Base-by-base conservation (phyloP, 1,140 invertebrate species). In the Babylonia areolata region DNA sequence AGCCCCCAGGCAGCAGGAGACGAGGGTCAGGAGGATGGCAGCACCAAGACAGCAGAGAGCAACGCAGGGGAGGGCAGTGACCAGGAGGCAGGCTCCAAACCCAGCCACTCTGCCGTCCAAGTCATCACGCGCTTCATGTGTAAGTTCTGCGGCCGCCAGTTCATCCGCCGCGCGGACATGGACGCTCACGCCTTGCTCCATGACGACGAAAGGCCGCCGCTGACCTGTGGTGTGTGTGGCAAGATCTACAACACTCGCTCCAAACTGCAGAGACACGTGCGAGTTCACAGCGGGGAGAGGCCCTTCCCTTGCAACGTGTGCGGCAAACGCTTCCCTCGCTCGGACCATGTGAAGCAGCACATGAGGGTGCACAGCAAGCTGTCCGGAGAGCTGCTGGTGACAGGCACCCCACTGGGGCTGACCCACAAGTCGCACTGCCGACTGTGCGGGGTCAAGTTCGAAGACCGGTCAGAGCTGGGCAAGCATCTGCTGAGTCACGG, bases 281-380 rank as follows among this genome's bases (percentile, higher is more conserved):
- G 97, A 46, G 98, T 97, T 0, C 97, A 98, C 92, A 98, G 97
- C 0, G 98, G 98, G 2, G 98, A 99, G 92, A 98, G 98, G 93
- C 98, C 98, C 92, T 99, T 98, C 94, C 96, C 96, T 1, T 99
- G 98, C 92, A 92, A 94, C 15, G 96, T 97, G 31, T 99, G 98
- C 92, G 96, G 96, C 85, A 96, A 97, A 88, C 95, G 97, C 81
- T 99, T 99, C 95, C 98, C 98, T 96, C 96, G 98, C 58, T 98
- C 97, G 39, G 91, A 92, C 69, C 91, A 92, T 85, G 89, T 93
- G 0, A 92, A 93, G 82, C 91, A 91, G 77, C 92, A 93, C 84
- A 87, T 92, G 85, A 91, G 91, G 77, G 91, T 92, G 20, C 92
- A 93, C 84, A 33, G 54, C 81, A 84, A 75, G 69, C 31, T 73